phyloP scores from a whole-genome alignment of 2,797 vertebrate genomes.

The Salmo trutta region DNA sequence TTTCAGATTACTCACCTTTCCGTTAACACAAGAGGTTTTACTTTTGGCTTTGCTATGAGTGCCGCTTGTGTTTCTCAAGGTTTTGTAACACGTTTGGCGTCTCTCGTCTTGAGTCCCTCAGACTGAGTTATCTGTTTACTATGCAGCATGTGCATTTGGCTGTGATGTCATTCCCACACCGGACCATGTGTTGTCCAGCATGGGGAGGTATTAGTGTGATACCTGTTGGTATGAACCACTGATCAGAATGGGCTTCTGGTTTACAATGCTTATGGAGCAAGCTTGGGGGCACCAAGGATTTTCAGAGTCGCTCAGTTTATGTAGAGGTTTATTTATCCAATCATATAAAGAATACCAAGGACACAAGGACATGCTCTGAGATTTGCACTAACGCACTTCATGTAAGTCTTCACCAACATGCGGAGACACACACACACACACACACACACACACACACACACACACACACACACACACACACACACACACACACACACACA shows the following conservation, averaged over 20 bases:
- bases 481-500: not conserved
- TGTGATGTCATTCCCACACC: not conserved
- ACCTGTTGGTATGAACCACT: not conserved
- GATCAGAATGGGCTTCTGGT: not conserved
- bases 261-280: not conserved
- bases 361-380: not conserved
- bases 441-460: too few species aligned
- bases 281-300: not conserved
- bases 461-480: not conserved
- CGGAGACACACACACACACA: not conserved
- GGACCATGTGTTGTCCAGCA: not conserved
- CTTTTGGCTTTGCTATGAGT: not conserved
- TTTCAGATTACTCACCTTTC: not conserved
- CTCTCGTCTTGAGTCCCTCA: not conserved
- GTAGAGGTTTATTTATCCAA: not conserved
- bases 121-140: constrained; percentile 8
- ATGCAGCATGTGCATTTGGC: not conserved
- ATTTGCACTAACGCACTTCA: constrained; percentile 4
- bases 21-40: not conserved
- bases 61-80: not conserved
- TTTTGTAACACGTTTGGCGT: not conserved
- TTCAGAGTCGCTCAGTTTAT: not conserved
- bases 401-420: not conserved
- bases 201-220: not conserved
- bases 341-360: constrained; percentile 4